A percentile compares a stretch with the other conserved stretches of the same genome.
phyloP scores from a whole-genome alignment of 2,797 vertebrate genomes.

The Holocentrus rufus region DNA sequence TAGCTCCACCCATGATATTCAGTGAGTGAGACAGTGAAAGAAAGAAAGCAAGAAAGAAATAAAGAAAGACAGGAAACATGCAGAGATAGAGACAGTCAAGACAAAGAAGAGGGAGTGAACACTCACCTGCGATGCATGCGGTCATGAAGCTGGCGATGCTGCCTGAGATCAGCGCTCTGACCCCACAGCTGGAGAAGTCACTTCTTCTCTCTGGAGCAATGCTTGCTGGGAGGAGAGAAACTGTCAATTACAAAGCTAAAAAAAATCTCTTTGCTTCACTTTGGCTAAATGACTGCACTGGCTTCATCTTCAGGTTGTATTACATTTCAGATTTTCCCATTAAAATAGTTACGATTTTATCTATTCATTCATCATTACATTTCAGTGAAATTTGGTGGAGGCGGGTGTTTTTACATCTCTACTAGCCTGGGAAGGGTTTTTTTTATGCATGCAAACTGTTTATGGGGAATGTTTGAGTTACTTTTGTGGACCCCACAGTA shows the following conservation, averaged over 20 bases:
- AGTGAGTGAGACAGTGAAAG: not conserved
- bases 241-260: not conserved
- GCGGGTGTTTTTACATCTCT: not conserved
- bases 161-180: constrained; percentile 86
- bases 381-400: too few relatives aligned
- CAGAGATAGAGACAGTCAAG: too few relatives aligned
- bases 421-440: not conserved
- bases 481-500: not conserved
- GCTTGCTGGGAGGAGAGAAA: constrained; percentile 74
- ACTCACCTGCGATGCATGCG: constrained; percentile 88
- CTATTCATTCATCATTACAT: not conserved
- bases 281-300: too few relatives aligned
- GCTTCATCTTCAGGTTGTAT: not conserved
- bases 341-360: not conserved
- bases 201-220: constrained; percentile 83
- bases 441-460: not conserved
- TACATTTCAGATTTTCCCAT: not conserved
- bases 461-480: not conserved
- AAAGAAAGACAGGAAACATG: too few relatives aligned
- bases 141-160: constrained; percentile 88
- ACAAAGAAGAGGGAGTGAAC: not conserved
- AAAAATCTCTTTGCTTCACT: too few relatives aligned
- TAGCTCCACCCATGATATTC: too few relatives aligned
- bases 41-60: not conserved
- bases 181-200: constrained; percentile 82